phyloP scores from a whole-genome alignment of 1,140 invertebrate genomes.

The Paramacrobiotus metropolitanus region DNA sequence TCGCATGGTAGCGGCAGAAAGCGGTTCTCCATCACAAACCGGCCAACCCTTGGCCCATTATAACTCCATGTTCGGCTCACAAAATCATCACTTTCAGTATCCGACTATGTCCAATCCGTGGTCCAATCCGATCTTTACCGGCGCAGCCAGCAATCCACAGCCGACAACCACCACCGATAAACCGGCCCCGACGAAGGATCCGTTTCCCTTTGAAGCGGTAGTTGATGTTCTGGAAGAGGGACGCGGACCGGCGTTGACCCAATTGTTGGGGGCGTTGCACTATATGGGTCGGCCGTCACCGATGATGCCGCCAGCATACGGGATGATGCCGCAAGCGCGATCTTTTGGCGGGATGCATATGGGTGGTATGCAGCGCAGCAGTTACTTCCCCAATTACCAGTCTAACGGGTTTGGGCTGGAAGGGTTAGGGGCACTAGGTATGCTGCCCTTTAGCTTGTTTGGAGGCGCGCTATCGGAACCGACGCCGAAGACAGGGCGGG shows the following conservation, averaged over 20 bases:
- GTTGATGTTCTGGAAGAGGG: neutral
- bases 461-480: neutral
- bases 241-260: neutral
- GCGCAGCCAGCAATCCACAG: neutral
- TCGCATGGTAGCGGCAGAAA: no score
- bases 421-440: neutral
- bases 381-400: neutral
- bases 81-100: neutral
- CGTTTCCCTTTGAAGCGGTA: neutral
- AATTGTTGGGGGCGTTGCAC: neutral
- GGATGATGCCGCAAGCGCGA: neutral
- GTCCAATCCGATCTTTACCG: neutral
- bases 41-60: neutral
- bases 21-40: neutral
- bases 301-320: neutral
- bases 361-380: neutral
- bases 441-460: neutral
- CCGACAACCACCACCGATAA: neutral
- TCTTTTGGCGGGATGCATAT: neutral
- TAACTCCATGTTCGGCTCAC: neutral
- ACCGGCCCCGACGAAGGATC: neutral
- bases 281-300: neutral
- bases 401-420: neutral
- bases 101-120: neutral
- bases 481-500: neutral